Percentiles rank a stretch among this genome's conserved stretches.
These are phyloP conservation scores for Cantharis lateralis DNA, from an alignment of 2,888 invertebrate species.

Conservation along the genomic window DNA sequence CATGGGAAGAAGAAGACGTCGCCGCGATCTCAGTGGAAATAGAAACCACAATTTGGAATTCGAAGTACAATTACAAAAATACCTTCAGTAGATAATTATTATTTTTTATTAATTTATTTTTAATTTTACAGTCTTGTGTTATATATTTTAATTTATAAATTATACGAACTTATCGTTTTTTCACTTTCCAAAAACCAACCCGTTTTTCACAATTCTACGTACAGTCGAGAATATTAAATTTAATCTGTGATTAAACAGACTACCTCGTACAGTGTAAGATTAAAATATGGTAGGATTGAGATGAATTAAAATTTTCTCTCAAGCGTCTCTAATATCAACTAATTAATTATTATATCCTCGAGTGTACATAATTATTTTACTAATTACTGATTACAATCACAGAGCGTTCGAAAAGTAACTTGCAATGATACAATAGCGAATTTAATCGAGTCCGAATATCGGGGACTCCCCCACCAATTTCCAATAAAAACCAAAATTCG, in stretches of 20 bases:
- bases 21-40: constrained; percentile 22
- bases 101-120: constrained; percentile 2
- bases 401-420: not conserved
- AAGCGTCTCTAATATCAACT: not conserved
- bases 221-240: constrained; percentile 9
- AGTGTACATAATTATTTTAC: constrained; percentile 12
- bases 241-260: not conserved
- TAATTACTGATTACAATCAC: not conserved
- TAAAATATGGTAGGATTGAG: no score
- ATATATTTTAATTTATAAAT: constrained; percentile 16
- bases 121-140: constrained; percentile 22
- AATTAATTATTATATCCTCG: constrained; percentile 5
- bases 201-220: constrained; percentile 8
- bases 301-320: no score
- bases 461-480: not conserved
- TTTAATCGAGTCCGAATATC: not conserved
- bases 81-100: not conserved
- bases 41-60: not conserved
- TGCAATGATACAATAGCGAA: not conserved
- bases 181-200: constrained; percentile 12
- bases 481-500: not conserved
- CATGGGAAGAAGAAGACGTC: constrained; percentile 60
- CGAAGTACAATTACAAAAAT: not conserved
- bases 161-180: constrained; percentile 4
- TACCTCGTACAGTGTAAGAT: no score